Percentiles rank a stretch among this genome's conserved stretches.
phyloP scores from a whole-genome alignment of 2,888 invertebrate genomes.

The Pseudococcus jackbeardsleyi region DNA sequence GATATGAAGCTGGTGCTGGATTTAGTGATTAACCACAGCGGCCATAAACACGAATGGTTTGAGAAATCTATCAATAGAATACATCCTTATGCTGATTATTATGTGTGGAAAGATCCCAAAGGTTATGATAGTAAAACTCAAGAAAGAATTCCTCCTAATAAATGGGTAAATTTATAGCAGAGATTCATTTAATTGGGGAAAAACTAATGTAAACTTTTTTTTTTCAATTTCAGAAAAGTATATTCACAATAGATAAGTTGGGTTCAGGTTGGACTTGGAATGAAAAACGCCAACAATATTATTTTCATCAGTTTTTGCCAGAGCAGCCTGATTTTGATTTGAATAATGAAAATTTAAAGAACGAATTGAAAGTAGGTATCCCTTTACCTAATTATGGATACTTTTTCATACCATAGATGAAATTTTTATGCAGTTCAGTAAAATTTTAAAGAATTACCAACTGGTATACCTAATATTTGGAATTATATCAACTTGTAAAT shows the following conservation, averaged over 20 bases:
- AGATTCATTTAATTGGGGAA: too few species aligned
- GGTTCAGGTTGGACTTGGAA: neutral
- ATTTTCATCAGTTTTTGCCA: neutral
- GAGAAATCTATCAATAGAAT: slow-evolving; percentile 68
- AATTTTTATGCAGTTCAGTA: too few species aligned
- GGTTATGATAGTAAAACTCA: slow-evolving; percentile 69
- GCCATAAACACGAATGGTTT: neutral
- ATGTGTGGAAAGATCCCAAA: slow-evolving; percentile 74
- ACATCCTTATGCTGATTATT: slow-evolving; percentile 71
- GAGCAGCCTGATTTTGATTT: neutral
- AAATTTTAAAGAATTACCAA: too few species aligned
- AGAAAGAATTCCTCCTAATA: slow-evolving; percentile 76
- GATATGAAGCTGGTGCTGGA: neutral
- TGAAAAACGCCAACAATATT: neutral
- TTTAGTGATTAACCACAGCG: neutral
- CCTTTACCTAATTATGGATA: too few species aligned
- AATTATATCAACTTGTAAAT: neutral
- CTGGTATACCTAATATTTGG: neutral
- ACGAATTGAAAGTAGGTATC: neutral
- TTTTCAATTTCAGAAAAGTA: neutral
- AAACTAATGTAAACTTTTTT: too few species aligned
- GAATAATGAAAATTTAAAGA: neutral
- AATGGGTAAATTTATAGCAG: slow-evolving; percentile 76
- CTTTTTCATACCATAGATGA: too few species aligned
- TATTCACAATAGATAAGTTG: neutral